phyloP scores from a whole-genome alignment of 1,140 invertebrate species.

The Drosophila obscura region DNA sequence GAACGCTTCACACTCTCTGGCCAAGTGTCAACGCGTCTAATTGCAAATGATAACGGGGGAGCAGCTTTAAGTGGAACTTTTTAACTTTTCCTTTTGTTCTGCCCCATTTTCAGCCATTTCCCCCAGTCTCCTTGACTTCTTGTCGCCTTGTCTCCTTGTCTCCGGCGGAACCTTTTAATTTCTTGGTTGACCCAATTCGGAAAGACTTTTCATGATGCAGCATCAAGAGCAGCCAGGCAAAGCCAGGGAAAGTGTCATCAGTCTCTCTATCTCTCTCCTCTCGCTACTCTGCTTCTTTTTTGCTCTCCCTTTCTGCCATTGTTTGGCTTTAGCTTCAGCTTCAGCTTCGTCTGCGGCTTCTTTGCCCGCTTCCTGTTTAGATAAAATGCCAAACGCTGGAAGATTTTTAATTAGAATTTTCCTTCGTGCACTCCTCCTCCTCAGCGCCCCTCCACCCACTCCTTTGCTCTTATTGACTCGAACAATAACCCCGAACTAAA shows the following conservation, averaged over 20 bases:
- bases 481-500: slow-evolving; percentile 61
- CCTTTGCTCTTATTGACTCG: slow-evolving; percentile 53
- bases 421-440: slow-evolving; percentile 6
- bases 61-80: slow-evolving; percentile 59
- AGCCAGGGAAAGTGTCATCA: slow-evolving; percentile 66
- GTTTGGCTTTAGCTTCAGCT: slow-evolving; percentile 25
- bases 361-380: slow-evolving; percentile 64
- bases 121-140: too few species aligned
- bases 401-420: slow-evolving; percentile 82
- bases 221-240: slow-evolving; percentile 16
- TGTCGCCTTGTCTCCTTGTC: too few species aligned
- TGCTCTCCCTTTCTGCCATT: slow-evolving; percentile 9
- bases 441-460: not conserved
- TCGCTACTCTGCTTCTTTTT: slow-evolving; percentile 4
- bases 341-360: slow-evolving; percentile 19
- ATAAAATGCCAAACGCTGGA: slow-evolving; percentile 77
- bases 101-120: not conserved
- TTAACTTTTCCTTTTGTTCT: slow-evolving; percentile 37
- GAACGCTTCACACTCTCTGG: slow-evolving; percentile 40
- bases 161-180: slow-evolving; percentile 56
- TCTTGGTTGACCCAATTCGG: slow-evolving; percentile 71
- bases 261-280: slow-evolving; percentile 21
- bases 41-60: slow-evolving; percentile 70
- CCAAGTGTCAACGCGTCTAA: slow-evolving; percentile 76
- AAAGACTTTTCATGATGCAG: slow-evolving; percentile 65